These are phyloP conservation scores for Rhinichthys osculus DNA, from an alignment of 2,797 vertebrate species.

Conservation along the genomic window DNA sequence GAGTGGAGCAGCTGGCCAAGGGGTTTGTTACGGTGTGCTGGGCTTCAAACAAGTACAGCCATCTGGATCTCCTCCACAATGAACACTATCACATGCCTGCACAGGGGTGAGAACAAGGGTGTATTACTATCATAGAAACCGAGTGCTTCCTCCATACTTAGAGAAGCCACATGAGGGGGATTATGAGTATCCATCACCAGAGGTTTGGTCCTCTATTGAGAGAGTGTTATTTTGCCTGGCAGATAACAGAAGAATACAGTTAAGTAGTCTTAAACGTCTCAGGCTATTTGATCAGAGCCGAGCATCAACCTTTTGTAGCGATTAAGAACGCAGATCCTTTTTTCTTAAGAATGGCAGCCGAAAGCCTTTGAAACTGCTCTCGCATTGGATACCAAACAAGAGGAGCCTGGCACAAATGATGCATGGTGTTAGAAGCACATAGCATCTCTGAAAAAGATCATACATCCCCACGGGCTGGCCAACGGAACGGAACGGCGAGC, in stretches of 20 bases:
- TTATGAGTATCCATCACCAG: slow-evolving; percentile 57
- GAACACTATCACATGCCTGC: slow-evolving; percentile 55
- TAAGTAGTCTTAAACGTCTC: slow-evolving; percentile 49
- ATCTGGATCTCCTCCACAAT: slow-evolving; percentile 62
- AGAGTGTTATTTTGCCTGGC: slow-evolving; percentile 51
- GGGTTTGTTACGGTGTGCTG: slow-evolving; percentile 63
- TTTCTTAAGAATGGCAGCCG: slow-evolving; percentile 8
- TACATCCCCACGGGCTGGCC: slow-evolving; percentile 28
- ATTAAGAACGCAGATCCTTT: slow-evolving; percentile 25
- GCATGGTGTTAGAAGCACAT: slow-evolving; percentile 28
- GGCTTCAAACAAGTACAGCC: slow-evolving; percentile 64
- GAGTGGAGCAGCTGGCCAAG: slow-evolving; percentile 62
- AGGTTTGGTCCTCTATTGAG: slow-evolving; percentile 49
- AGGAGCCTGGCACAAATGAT: slow-evolving; percentile 30
- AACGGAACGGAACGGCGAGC: slow-evolving; percentile 27
- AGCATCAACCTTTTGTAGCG: slow-evolving; percentile 34
- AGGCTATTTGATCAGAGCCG: slow-evolving; percentile 40
- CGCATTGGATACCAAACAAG: slow-evolving; percentile 4
- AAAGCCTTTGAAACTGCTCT: not conserved
- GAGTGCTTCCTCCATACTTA: slow-evolving; percentile 42
- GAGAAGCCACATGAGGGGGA: slow-evolving; percentile 56
- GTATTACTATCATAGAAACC: slow-evolving; percentile 51
- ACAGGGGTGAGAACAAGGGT: slow-evolving; percentile 53
- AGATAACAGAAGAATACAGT: slow-evolving; percentile 44
- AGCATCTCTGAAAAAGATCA: slow-evolving; percentile 51